These are phyloP conservation scores for Syngnathus floridae DNA, from an alignment of 2,113 vertebrate genomes.

Conservation along the genomic window DNA sequence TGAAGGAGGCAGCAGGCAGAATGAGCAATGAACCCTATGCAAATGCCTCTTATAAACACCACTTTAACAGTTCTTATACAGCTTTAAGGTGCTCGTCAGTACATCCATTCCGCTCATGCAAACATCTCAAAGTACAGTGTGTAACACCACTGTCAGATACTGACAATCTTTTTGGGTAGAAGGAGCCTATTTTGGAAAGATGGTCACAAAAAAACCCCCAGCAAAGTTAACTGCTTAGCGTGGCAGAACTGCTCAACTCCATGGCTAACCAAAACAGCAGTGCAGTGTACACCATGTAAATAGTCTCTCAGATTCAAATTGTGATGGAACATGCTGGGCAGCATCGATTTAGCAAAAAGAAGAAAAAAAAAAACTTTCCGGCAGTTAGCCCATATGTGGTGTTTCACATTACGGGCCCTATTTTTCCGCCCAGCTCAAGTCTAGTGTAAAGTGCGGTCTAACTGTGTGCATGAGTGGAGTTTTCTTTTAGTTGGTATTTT, in stretches of 20 bases:
- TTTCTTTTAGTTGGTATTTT: no score
- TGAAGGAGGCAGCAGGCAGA: constrained; percentile 20
- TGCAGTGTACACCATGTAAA: neutral
- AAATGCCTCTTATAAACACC: constrained; percentile 55
- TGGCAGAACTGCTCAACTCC: neutral
- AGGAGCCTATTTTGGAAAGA: constrained; percentile 49
- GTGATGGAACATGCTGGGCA: neutral
- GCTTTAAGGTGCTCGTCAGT: constrained; percentile 51
- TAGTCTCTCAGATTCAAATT: neutral
- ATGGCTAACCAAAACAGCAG: neutral
- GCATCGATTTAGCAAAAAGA: neutral
- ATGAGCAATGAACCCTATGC: constrained; percentile 48
- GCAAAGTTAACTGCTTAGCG: neutral
- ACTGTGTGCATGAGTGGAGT: no score
- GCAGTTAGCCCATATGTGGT: neutral
- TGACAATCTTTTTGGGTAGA: neutral
- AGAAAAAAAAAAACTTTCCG: neutral
- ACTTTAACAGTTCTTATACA: constrained; percentile 53
- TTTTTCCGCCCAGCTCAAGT: no score
- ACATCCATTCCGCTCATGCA: constrained; percentile 41
- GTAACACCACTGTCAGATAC: neutral
- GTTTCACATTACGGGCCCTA: neutral
- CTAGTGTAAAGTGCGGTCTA: no score
- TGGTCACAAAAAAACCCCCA: constrained; percentile 17
- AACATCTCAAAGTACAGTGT: constrained; percentile 17